Evolutionary conservation across 2,888 invertebrate genomes (phyloP).

Genomic region (Oxyteleia sp.): DNA sequence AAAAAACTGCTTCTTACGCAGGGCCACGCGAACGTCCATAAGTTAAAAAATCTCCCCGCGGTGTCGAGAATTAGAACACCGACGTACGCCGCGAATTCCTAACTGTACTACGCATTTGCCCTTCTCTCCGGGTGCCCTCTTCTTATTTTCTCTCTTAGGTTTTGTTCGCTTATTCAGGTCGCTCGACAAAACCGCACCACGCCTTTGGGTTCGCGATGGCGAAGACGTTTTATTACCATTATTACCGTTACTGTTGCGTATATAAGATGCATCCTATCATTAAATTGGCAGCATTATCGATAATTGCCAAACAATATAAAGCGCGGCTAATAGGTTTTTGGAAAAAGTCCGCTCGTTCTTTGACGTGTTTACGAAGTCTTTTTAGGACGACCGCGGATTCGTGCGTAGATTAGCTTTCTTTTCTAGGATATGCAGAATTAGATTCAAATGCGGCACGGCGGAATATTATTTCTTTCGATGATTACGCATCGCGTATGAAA

Average conservation of each 20-base stretch:
- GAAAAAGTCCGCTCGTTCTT: conserved; percentile 39
- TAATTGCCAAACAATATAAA: conserved; percentile 74
- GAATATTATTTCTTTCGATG: conserved; percentile 34
- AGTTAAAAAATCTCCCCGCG: conserved; percentile 14
- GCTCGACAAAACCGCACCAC: conserved; percentile 71
- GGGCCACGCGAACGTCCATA: conserved; percentile 31
- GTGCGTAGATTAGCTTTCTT: conserved; percentile 57
- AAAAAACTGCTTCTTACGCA: conserved; percentile 20
- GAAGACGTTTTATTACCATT: conserved; percentile 77
- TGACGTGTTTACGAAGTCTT: conserved; percentile 59
- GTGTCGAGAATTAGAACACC: conserved; percentile 51
- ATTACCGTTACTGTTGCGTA: conserved; percentile 76
- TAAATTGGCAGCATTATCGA: conserved; percentile 74
- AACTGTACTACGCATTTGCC: conserved; percentile 77
- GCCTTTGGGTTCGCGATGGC: conserved; percentile 65
- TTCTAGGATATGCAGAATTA: conserved; percentile 44
- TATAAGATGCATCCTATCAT: conserved; percentile 68
- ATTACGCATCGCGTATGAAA: conserved; percentile 15
- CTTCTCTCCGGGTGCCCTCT: conserved; percentile 37
- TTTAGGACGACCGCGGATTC: conserved; percentile 41
- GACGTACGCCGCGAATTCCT: conserved; percentile 74
- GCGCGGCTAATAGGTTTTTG: conserved; percentile 49
- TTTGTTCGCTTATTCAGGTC: conserved; percentile 69
- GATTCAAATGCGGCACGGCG: conserved; percentile 19
- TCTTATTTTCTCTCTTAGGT: conserved; percentile 67